A percentile compares a stretch with the other conserved stretches of the same genome.
Conservation (phyloP, 2,797 vertebrate species). For the Artibeus jamaicensis region DNA sequence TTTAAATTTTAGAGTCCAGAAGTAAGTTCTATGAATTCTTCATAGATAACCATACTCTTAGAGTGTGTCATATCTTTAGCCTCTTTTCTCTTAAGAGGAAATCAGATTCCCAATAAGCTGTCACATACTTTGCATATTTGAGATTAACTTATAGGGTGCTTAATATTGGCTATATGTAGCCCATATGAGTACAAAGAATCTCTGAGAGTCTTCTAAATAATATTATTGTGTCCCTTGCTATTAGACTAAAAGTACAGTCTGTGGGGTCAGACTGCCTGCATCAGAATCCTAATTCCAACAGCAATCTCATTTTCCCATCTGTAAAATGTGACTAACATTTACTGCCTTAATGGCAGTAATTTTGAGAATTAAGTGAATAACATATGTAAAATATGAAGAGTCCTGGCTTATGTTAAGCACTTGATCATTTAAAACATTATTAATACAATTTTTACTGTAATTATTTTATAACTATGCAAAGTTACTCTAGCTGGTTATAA, state of each 20-base stretch:
- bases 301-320: neutral
- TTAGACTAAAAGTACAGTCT: neutral
- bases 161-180: neutral
- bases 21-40: neutral
- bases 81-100: neutral
- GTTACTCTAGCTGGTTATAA: neutral
- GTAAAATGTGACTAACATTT: neutral
- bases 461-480: neutral
- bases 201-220: neutral
- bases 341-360: neutral
- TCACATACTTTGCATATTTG: neutral
- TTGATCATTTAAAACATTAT: neutral
- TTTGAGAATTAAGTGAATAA: constrained; percentile 7
- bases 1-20: constrained; percentile 22
- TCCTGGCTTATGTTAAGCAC: neutral
- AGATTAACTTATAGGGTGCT: neutral
- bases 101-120: neutral
- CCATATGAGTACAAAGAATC: neutral
- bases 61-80: neutral
- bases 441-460: neutral
- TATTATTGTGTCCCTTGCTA: neutral
- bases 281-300: neutral
- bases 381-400: neutral
- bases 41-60: neutral
- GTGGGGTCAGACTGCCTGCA: neutral